Evolutionary conservation across 2,888 invertebrate species (phyloP), one percentile per base, ranked within the genome.

Genomic region (Mythimna lalbum): DNA sequence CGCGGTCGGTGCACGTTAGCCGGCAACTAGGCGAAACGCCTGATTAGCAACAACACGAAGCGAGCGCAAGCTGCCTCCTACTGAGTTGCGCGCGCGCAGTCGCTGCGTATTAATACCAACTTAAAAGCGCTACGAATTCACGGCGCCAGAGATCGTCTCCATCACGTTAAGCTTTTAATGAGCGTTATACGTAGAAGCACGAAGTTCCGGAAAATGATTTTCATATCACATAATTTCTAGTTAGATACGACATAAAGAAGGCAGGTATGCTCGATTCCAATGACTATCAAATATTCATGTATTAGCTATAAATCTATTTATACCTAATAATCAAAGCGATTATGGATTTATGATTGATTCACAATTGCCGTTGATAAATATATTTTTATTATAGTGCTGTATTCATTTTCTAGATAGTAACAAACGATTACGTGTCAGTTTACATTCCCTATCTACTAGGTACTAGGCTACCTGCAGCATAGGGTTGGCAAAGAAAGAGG

Each of bases 11-110:
- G 87, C 89, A 86, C 88, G 78, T 78, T 74, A 86, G 88, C 78
- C 82, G 82, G 88, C 92, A 92, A 93, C 88, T 89, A 91, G 92
- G 91, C 92, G 86, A 87, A 87, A 90, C 92, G 91, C 90, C 88
- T 89, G 88, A 85, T 86, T 82, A 86, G 83, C 89, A 86, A 90
- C 90, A 90, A 91, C 91, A 90, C 90, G 90, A 86, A 88, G 88
- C 88, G 91, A 92, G 89, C 91, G 91, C 91, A 89, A 89, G 91
- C 91, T 90, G 89, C 90, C 89, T 90, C 88, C 89, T 91, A 95
- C 94, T 94, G 92, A 91, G 89, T 84, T 90, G 89, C 92, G 93
- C 92, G 92, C 91, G 92, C 89, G 89, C 89, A 66, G 66, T 61
- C 66, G 23, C 10, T 69, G 81, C 78, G 74, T 80, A 74, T 74